phyloP scores from a whole-genome alignment of 2,888 invertebrate species.

The Pseudanteris insignis region DNA sequence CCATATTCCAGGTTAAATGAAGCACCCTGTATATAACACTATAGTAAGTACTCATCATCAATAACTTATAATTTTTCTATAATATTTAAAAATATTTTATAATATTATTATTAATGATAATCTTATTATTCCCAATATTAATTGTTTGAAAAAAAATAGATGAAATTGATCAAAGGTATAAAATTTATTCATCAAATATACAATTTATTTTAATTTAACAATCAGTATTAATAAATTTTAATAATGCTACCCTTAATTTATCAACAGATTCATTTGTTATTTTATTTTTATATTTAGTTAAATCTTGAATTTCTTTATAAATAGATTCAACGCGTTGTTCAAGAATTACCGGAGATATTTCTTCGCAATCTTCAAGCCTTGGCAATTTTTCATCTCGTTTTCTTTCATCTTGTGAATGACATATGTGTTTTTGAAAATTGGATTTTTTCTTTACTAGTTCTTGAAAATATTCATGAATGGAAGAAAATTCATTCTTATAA shows the following conservation, averaged over 20 bases:
- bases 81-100: no score
- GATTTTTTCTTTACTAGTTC: constrained; percentile 21
- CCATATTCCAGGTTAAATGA: no score
- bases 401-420: constrained; percentile 46
- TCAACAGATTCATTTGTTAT: constrained; percentile 41
- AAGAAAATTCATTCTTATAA: constrained; percentile 44
- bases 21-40: no score
- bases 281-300: constrained; percentile 42
- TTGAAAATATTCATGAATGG: constrained; percentile 46
- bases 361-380: constrained; percentile 34
- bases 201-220: no score
- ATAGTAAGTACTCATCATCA: no score
- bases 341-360: constrained; percentile 16
- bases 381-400: constrained; percentile 49
- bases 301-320: constrained; percentile 50
- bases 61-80: no score
- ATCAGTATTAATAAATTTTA: constrained; percentile 25
- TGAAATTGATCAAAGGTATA: no score
- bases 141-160: no score
- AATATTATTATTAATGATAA: no score
- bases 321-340: constrained; percentile 47
- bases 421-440: constrained; percentile 44
- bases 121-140: no score
- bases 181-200: no score
- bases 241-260: constrained; percentile 43